These are phyloP conservation scores for Plestiodon gilberti DNA, from an alignment of 2,113 vertebrate species.

Conservation along the genomic window DNA sequence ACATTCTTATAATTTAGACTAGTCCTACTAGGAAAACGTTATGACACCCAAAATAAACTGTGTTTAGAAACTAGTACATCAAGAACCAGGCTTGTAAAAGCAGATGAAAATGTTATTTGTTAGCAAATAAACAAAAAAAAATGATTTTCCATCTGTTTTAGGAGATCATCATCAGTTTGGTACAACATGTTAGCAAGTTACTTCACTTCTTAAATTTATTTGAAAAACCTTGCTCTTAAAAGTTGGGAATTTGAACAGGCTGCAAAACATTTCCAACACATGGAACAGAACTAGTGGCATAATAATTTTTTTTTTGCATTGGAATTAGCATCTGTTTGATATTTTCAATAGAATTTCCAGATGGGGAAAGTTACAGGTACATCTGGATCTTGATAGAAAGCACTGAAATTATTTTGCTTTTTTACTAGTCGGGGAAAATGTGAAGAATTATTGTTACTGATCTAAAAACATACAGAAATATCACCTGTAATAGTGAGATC, in stretches of 20 bases:
- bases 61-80: constrained; percentile 48
- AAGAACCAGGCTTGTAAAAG: constrained; percentile 36
- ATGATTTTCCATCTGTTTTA: constrained; percentile 25
- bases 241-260: constrained; percentile 41
- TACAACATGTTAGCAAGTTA: constrained; percentile 45
- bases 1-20: constrained; percentile 37
- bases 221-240: constrained; percentile 36
- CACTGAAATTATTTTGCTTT: constrained; percentile 3
- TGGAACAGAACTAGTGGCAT: constrained; percentile 28
- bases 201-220: constrained; percentile 41
- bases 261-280: constrained; percentile 25
- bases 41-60: constrained; percentile 55
- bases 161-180: constrained; percentile 41
- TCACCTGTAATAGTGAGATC: not conserved
- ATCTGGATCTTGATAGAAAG: constrained; percentile 45
- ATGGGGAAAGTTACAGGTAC: constrained; percentile 36
- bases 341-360: constrained; percentile 24
- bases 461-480: constrained; percentile 48
- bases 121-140: constrained; percentile 16
- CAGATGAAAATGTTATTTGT: constrained; percentile 22
- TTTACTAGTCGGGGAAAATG: constrained; percentile 48
- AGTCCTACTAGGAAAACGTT: constrained; percentile 32
- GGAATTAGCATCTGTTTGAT: constrained; percentile 33
- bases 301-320: constrained; percentile 24
- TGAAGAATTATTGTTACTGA: constrained; percentile 38